These are phyloP conservation scores for Mastomys coucha DNA, from an alignment of 2,113 vertebrate species.

Conservation along the genomic window DNA sequence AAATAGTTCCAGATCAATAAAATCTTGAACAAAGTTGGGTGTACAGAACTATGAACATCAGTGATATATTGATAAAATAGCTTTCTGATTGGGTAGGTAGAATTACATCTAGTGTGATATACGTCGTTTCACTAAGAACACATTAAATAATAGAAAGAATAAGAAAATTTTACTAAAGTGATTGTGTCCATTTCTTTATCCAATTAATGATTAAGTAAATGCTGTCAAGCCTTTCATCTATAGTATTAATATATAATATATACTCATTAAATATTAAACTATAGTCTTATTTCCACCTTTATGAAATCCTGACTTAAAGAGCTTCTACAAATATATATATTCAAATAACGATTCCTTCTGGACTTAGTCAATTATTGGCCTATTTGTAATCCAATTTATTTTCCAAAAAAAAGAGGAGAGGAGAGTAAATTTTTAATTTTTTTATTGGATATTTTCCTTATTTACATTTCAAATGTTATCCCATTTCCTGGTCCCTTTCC, in stretches of 20 bases:
- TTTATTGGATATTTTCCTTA: too few relatives aligned
- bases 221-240: neutral
- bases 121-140: neutral
- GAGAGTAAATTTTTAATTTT: neutral
- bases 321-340: neutral
- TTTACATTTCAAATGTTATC: too few relatives aligned
- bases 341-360: neutral
- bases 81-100: neutral
- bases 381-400: neutral
- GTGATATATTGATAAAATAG: neutral
- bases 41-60: neutral
- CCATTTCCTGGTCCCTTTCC: too few relatives aligned
- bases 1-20: neutral
- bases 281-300: neutral
- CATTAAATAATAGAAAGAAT: neutral
- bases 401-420: neutral
- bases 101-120: neutral
- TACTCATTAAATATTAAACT: neutral
- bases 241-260: neutral
- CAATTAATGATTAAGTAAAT: neutral
- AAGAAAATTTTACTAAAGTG: neutral
- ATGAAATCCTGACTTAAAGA: neutral
- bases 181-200: neutral
- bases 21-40: neutral
- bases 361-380: neutral